Evolutionary conservation across 2,888 invertebrate genomes (phyloP), one percentile per base, ranked within the genome.

Genomic region (Therioaphis trifolii): DNA sequence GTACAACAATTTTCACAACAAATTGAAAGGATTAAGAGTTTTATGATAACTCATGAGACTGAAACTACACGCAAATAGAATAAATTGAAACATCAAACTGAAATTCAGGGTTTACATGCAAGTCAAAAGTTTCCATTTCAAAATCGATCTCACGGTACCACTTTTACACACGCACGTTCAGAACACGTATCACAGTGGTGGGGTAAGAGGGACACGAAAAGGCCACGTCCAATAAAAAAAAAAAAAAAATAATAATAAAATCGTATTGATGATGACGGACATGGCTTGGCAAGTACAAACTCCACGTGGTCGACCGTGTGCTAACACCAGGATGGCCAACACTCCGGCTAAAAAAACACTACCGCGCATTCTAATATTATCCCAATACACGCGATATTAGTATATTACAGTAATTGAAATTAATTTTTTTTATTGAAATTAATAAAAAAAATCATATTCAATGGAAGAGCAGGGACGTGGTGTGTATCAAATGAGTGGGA

Each of bases 221-320:
- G 46, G 49, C 79, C 80, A 29, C 63, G 27, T 72, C 18, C 21
- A 58, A 29, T 29, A 24, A 66, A 21, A 77, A 76, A 40, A 46
- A 69, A 40, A 68, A 24, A 63, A 29, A 63, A 68, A 49, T 61
- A 76, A 78, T 77, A 77, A 66, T 68, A 82, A 82, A 49, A 72
- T 72, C 63, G 49, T 49, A 29, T 61, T 49, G 29, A 71, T 72
- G 24, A 35, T 9, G 43, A 52, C 61, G 46, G 40, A 71, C 63
- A 68, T 55, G 55, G n/a, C 15, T 43, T 7, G 80, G 29, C 52
- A n/a, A 52, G 43, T 52, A 66, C 35, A 61, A 58, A 72, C 80
- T 82, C 72, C 80, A 82, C 80, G 80, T 82, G 80, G 80, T 82
- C 80, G 80, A 63, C 80, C 72, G 80, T 82, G 80, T 82, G 80